A percentile compares a stretch with the other conserved stretches of the same genome.
Evolutionary conservation across 1,140 invertebrate genomes (phyloP).

Genomic region (Contarinia nasturtii): DNA sequence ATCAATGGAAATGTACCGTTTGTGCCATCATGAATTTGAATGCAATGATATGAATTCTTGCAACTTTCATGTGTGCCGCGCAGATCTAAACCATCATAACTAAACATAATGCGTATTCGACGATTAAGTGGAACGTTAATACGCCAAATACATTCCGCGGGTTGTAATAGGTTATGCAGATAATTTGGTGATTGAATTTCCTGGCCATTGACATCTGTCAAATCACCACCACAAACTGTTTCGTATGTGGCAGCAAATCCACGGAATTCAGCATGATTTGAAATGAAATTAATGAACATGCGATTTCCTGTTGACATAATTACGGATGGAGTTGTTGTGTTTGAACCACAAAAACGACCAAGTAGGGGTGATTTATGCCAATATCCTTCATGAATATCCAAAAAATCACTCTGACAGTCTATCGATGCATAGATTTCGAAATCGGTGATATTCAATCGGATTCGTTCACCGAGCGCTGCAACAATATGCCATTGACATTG

Average conservation of each 20-base stretch:
- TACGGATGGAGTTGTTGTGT: slow-evolving; percentile 42
- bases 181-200: slow-evolving; percentile 82
- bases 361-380: slow-evolving; percentile 71
- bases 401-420: slow-evolving; percentile 72
- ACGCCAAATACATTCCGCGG: no score
- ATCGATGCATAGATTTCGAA: slow-evolving; percentile 66
- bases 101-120: no score
- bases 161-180: no score
- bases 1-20: slow-evolving; percentile 58
- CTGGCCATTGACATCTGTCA: slow-evolving; percentile 85
- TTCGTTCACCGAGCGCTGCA: slow-evolving; percentile 88
- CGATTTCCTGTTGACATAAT: slow-evolving; percentile 68
- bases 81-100: no score
- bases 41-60: no score
- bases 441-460: slow-evolving; percentile 78
- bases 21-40: slow-evolving; percentile 72
- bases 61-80: no score
- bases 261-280: slow-evolving; percentile 35
- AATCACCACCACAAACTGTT: slow-evolving; percentile 58
- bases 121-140: no score
- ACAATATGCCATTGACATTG: slow-evolving; percentile 91
- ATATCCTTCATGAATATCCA: slow-evolving; percentile 87
- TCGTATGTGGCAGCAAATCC: slow-evolving; percentile 72
- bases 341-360: slow-evolving; percentile 73
- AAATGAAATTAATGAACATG: slow-evolving; percentile 55